A percentile compares a stretch with the other conserved stretches of the same genome.
Evolutionary conservation across 2,797 vertebrate species (phyloP).

Genomic region (Malurus leucopterus): DNA sequence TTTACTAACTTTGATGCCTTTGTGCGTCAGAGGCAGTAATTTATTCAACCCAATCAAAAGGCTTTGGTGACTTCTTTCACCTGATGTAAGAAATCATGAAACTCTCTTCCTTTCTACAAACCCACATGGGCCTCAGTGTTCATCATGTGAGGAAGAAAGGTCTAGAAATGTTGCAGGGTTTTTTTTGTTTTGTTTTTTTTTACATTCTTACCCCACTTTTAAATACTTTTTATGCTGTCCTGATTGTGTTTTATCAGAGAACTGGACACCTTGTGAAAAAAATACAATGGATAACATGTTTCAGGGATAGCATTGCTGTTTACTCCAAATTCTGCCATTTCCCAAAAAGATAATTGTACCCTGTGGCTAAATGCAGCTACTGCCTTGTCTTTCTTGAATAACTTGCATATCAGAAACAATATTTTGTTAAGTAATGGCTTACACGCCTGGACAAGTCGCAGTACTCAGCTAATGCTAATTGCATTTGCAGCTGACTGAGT

Average conservation of each 20-base stretch:
- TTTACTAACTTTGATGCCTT: neutral
- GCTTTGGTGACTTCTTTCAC: neutral
- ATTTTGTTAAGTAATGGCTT: neutral
- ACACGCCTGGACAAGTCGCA: neutral
- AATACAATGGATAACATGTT: neutral
- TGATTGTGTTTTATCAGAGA: neutral
- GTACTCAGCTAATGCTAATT: neutral
- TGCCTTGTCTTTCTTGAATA: neutral
- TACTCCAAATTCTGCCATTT: neutral
- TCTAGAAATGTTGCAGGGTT: neutral
- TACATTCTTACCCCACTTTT: neutral
- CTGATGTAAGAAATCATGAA: neutral
- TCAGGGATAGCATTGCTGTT: neutral
- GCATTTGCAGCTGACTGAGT: neutral
- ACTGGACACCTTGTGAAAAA: neutral
- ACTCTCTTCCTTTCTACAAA: neutral
- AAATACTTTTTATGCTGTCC: neutral
- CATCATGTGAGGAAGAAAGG: neutral
- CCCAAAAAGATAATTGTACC: neutral
- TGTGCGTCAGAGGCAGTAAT: neutral
- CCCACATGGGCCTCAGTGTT: too few species aligned
- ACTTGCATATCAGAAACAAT: slow-evolving; percentile 5
- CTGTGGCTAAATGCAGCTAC: neutral
- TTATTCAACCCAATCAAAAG: neutral
- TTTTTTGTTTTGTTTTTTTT: neutral